These are phyloP conservation scores for Plodia interpunctella DNA, from an alignment of 1,140 invertebrate genomes.

Conservation along the genomic window DNA sequence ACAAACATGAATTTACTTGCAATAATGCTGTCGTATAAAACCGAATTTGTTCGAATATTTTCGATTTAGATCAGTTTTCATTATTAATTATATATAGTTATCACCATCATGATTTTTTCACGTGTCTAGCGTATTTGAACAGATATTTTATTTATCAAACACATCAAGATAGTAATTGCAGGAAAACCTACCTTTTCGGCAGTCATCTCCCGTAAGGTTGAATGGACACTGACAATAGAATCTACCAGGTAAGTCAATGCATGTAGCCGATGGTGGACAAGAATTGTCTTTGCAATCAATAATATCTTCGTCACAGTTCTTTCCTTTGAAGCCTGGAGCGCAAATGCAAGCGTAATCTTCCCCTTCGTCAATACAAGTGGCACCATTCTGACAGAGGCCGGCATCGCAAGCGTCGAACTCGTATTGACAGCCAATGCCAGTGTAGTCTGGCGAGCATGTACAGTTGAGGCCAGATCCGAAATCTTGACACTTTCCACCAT, in stretches of 20 bases:
- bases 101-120: too few species aligned
- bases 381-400: conserved; percentile 93
- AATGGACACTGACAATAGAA: conserved; percentile 98
- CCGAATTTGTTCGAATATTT: too few species aligned
- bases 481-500: conserved; percentile 95
- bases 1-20: too few species aligned
- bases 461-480: conserved; percentile 97
- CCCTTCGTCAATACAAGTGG: conserved; percentile 91
- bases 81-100: too few species aligned
- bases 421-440: conserved; percentile 94
- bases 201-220: conserved; percentile 97
- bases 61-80: too few species aligned
- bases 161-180: background rate
- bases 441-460: conserved; percentile 90
- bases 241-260: conserved; percentile 93
- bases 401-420: conserved; percentile 95
- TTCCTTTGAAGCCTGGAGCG: conserved; percentile 89
- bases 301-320: conserved; percentile 95
- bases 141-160: background rate
- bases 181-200: conserved; percentile 89
- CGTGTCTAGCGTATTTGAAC: too few species aligned
- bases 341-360: conserved; percentile 91
- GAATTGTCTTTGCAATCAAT: conserved; percentile 95
- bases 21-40: too few species aligned
- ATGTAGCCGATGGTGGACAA: conserved; percentile 95